Evolutionary conservation across 2,113 vertebrate genomes (phyloP).

Genomic region (Onychostruthus taczanowskii): DNA sequence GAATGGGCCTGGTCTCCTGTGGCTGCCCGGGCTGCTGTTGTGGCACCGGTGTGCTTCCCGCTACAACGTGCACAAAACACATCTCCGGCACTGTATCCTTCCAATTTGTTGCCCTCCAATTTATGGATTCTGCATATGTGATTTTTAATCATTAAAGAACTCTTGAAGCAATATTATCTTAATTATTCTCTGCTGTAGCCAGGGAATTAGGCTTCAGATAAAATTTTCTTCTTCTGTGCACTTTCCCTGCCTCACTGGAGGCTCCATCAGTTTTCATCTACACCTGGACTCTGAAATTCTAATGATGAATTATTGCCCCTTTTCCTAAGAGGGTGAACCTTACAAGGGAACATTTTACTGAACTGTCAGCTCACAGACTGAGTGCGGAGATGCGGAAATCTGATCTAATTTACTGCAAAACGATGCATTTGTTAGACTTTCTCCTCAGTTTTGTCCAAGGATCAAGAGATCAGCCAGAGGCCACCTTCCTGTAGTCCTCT

Average conservation of each 20-base stretch:
- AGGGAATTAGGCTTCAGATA: slow-evolving; percentile 95
- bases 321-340: slow-evolving; percentile 84
- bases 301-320: slow-evolving; percentile 97
- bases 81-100: slow-evolving; percentile 45
- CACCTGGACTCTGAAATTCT: slow-evolving; percentile 97
- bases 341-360: slow-evolving; percentile 84
- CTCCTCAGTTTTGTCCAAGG: slow-evolving; percentile 63
- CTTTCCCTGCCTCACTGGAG: slow-evolving; percentile 84
- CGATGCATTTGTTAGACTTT: slow-evolving; percentile 79
- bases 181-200: slow-evolving; percentile 91
- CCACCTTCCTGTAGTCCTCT: background rate
- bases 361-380: slow-evolving; percentile 85
- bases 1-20: slow-evolving; percentile 77
- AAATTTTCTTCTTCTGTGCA: slow-evolving; percentile 89
- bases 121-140: slow-evolving; percentile 86
- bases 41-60: slow-evolving; percentile 58
- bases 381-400: slow-evolving; percentile 81
- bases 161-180: slow-evolving; percentile 95
- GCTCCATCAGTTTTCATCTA: slow-evolving; percentile 97
- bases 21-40: slow-evolving; percentile 61
- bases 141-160: slow-evolving; percentile 97
- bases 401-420: slow-evolving; percentile 85
- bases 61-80: slow-evolving; percentile 46
- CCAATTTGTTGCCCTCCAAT: slow-evolving; percentile 83
- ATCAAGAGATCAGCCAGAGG: slow-evolving; percentile 70